A percentile compares a stretch with the other conserved stretches of the same genome.
Evolutionary conservation across 2,797 vertebrate genomes (phyloP).

Genomic region (Eurystomus glaucurus): DNA sequence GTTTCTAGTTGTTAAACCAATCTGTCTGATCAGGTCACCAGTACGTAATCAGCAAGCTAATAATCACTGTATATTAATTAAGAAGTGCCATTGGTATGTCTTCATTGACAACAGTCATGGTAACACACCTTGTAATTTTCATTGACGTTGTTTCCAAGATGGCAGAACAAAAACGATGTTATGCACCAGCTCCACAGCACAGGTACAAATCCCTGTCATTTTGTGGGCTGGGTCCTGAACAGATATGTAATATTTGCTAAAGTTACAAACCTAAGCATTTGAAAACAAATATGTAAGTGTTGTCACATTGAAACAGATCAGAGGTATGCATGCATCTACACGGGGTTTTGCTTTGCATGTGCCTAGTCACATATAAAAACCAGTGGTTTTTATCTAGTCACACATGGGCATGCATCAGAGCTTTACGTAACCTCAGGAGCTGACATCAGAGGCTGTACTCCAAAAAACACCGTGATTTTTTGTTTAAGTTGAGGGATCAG

Average conservation of each 20-base stretch:
- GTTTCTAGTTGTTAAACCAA: neutral
- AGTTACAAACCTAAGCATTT: neutral
- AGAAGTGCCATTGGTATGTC: neutral
- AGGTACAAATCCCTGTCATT: neutral
- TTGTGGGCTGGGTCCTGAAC: rapidly evolving
- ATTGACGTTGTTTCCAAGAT: neutral
- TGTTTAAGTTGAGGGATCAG: neutral
- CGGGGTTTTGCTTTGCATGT: rapidly evolving
- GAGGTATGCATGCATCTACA: neutral
- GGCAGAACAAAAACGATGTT: neutral
- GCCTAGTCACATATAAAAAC: neutral
- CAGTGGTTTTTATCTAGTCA: rapidly evolving
- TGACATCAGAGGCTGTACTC: neutral
- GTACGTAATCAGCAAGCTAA: neutral
- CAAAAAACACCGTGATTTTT: neutral
- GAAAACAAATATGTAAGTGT: neutral
- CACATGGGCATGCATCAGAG: rapidly evolving
- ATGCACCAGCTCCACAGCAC: rapidly evolving
- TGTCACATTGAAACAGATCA: neutral
- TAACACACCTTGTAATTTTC: slow-evolving; percentile 4
- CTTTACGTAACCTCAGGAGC: neutral
- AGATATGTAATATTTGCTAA: neutral
- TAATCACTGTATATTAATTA: neutral
- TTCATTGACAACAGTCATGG: neutral
- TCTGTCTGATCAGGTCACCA: neutral